phyloP scores from a whole-genome alignment of 2,113 vertebrate genomes.

The Charina bottae region DNA sequence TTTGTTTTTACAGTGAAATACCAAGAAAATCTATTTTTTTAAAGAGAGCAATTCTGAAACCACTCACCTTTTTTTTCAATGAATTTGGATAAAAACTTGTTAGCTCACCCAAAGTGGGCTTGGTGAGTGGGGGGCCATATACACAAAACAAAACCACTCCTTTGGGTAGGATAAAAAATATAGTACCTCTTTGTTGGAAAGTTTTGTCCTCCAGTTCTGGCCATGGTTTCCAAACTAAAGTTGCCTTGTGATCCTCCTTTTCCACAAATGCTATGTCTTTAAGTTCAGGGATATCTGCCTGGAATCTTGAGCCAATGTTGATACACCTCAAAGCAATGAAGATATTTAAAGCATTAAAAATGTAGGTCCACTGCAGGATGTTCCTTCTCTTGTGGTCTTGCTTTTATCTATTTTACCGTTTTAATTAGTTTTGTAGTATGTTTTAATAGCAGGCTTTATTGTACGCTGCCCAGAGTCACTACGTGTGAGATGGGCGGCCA shows the following conservation, averaged over 20 bases:
- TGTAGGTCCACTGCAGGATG: background rate
- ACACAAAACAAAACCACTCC: background rate
- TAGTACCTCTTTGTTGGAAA: conserved; percentile 83
- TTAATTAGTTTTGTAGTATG: too few relatives aligned
- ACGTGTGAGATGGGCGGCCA: too few relatives aligned
- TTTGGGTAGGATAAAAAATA: background rate
- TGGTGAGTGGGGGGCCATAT: background rate
- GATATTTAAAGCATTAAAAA: conserved; percentile 12
- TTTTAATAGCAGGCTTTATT: too few relatives aligned
- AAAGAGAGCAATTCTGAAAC: background rate
- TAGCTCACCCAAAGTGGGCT: background rate
- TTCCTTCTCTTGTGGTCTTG: background rate
- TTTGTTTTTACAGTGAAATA: background rate
- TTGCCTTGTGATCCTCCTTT: conserved; percentile 80
- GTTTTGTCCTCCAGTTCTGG: conserved; percentile 78
- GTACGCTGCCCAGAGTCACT: too few relatives aligned
- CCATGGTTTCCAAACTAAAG: conserved; percentile 85
- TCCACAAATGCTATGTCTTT: conserved; percentile 70
- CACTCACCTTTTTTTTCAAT: background rate
- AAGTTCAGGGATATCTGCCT: conserved; percentile 85
- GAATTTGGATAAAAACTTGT: background rate
- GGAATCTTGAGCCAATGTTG: conserved; percentile 86
- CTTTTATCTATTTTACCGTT: too few relatives aligned
- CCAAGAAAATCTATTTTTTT: background rate
- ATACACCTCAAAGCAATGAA: conserved; percentile 77